Evolutionary conservation across 2,888 invertebrate genomes (phyloP), one percentile per base, ranked within the genome.

Genomic region (Myopa tessellatipennis): DNA sequence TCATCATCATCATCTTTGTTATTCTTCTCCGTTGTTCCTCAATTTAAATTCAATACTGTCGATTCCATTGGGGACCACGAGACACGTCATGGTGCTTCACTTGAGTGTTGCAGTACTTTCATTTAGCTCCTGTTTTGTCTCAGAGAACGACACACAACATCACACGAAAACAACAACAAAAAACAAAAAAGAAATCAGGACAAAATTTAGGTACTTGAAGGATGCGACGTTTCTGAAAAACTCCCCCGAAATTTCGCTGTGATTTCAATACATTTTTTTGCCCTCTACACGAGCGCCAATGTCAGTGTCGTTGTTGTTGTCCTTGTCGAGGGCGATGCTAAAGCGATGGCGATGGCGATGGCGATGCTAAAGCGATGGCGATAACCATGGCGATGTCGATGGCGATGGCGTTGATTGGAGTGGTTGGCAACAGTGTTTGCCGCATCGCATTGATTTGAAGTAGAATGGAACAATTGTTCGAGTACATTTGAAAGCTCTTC

Each of bases 1-100:
- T 63, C 61, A 5, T 4, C 61, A 63, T 18, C 18, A 34, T 63
- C 61, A 18, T 36, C 65, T 36, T 36, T 36, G 6, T 65, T 38
- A 36, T 65, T 38, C n/a, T 7, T 60, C 18, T 16, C 50, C n/a
- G 10, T 12, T 67, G 36, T 8, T 26, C 61, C 40, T 36, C 55
- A 68, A 70, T 68, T 74, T 67, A 55, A 26, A 55, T 74, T 74
- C 67, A 74, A 74, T 74, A 58, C 67, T 67, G 55, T 52, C 68
- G 55, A 52, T 40, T 67, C 68, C 58, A 45, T 0, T 7, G 55
- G 26, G 52, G 68, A 55, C 36, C 52, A n/a, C 36, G 4, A 34
- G 52, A 36, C 14, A 58, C 36, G n/a, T 68, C 68, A 67, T 55
- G 40, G 55, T 14, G 26, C 34, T 58, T 68, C 67, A 67, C 40